phyloP scores from a whole-genome alignment of 2,797 vertebrate species.

The Clarias fuscus region DNA sequence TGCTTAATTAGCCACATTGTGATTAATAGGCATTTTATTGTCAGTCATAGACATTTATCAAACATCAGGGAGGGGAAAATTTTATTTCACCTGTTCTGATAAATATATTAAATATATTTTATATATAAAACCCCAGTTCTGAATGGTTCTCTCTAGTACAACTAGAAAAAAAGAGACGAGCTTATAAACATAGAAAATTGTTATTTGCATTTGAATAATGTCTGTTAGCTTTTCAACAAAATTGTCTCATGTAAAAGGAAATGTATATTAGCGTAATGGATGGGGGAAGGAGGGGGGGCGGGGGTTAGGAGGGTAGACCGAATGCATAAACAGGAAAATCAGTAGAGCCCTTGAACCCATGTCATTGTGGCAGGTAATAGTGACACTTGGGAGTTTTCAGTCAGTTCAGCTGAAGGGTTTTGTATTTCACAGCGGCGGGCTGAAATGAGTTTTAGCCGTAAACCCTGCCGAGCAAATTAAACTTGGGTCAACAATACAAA shows the following conservation, averaged over 20 bases:
- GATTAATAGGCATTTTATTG: background rate
- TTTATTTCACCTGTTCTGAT: background rate
- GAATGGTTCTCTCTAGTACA: background rate
- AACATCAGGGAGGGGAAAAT: background rate
- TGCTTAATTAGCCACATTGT: slow-evolving; percentile 17
- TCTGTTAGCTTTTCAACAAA: background rate
- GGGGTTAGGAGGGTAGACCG: background rate
- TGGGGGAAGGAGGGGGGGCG: background rate
- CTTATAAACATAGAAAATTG: background rate
- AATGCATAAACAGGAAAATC: slow-evolving; percentile 32
- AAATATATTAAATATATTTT: no score
- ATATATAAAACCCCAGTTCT: background rate
- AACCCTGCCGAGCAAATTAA: slow-evolving; percentile 46
- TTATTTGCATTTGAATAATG: background rate
- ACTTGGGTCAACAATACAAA: slow-evolving; percentile 40
- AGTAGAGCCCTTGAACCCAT: slow-evolving; percentile 14
- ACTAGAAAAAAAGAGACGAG: background rate
- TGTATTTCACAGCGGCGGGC: slow-evolving; percentile 55
- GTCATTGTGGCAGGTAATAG: slow-evolving; percentile 28
- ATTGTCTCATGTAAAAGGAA: background rate
- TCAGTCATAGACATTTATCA: background rate
- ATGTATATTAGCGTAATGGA: background rate
- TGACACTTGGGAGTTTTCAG: slow-evolving; percentile 44
- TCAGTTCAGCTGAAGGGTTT: slow-evolving; percentile 47
- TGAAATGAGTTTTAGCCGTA: slow-evolving; percentile 62